Conservation (phyloP, 2,113 vertebrate species). For the Seriola dumerili region DNA sequence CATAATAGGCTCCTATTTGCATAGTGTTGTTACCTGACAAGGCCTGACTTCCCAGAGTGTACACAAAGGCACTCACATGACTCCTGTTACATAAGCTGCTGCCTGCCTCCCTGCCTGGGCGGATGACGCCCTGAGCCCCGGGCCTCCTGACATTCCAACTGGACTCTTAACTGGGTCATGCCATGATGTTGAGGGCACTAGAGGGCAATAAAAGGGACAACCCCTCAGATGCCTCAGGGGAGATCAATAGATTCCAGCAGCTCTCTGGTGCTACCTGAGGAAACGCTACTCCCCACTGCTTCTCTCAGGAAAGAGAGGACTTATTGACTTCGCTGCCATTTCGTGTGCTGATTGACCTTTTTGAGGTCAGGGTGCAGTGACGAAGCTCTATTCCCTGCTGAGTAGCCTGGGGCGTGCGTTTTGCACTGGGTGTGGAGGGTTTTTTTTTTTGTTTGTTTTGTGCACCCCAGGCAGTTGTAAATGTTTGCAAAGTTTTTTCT, state of each 20-base stretch:
- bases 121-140: constrained; percentile 49
- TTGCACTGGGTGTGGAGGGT: background rate
- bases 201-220: constrained; percentile 35
- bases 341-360: constrained; percentile 9
- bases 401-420: background rate
- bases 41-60: constrained; percentile 64
- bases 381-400: background rate
- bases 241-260: constrained; percentile 16
- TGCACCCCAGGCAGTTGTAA: background rate
- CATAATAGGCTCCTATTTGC: constrained; percentile 80
- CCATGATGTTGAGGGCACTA: constrained; percentile 31
- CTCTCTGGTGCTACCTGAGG: constrained; percentile 13
- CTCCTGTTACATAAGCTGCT: constrained; percentile 78
- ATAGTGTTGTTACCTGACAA: constrained; percentile 77
- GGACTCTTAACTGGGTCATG: constrained; percentile 64
- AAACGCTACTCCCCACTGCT: constrained; percentile 15
- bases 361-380: constrained; percentile 2
- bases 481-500: constrained; percentile 15
- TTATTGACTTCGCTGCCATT: background rate
- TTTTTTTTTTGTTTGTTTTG: background rate
- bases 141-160: constrained; percentile 67
- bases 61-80: constrained; percentile 80
- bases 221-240: background rate
- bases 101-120: constrained; percentile 39
- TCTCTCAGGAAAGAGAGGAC: background rate